Conservation (phyloP, 2,888 invertebrate genomes). For the Ceratothoa steindachneri region DNA sequence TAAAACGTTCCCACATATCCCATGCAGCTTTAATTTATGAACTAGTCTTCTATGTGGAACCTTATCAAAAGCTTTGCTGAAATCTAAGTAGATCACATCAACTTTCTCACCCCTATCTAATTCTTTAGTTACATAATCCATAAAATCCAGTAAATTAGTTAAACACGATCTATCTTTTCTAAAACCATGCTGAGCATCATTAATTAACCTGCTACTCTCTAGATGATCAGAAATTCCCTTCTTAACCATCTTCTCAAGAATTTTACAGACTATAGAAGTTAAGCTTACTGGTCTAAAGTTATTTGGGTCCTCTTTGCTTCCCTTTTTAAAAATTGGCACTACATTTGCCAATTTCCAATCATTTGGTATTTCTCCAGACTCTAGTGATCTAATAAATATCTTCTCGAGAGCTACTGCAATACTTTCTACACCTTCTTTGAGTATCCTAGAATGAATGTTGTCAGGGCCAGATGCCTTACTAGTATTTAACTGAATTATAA, state of each 20-base stretch:
- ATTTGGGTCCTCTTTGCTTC: background rate
- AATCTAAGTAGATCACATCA: background rate
- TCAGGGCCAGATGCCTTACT: background rate
- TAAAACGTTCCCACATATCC: background rate
- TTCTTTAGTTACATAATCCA: too few relatives aligned
- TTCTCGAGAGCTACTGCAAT: background rate
- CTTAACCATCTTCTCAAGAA: background rate
- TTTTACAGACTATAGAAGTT: background rate
- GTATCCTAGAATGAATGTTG: background rate
- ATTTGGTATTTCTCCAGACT: background rate
- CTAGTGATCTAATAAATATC: background rate
- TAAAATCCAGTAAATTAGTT: too few relatives aligned
- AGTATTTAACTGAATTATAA: too few relatives aligned
- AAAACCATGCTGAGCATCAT: background rate
- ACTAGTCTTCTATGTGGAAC: background rate
- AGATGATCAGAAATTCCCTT: background rate
- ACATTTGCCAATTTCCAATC: background rate
- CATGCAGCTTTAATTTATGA: too few relatives aligned
- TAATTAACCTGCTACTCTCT: background rate
- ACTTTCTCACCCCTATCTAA: background rate
- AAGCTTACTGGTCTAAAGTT: background rate
- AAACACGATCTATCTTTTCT: background rate
- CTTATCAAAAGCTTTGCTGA: background rate
- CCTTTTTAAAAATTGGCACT: background rate
- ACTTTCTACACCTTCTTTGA: background rate